These are phyloP conservation scores for Leucoraja ocellata DNA, from an alignment of 2,797 vertebrate genomes.

Conservation along the genomic window DNA sequence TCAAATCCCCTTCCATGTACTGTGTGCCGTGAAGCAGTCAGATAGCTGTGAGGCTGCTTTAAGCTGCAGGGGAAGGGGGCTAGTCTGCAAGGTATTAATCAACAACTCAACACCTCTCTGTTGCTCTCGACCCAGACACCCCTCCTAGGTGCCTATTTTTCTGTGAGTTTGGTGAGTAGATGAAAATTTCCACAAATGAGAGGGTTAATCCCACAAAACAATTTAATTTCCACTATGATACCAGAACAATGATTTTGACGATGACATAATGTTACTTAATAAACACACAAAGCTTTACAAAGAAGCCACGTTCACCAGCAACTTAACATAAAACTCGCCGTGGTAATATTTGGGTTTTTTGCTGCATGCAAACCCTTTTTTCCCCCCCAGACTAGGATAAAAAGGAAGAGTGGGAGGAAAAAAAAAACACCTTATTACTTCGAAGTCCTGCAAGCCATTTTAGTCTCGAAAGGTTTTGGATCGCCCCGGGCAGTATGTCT, in stretches of 20 bases:
- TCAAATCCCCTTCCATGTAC: background rate
- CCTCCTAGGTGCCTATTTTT: background rate
- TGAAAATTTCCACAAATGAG: background rate
- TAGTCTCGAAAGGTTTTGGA: conserved; percentile 99
- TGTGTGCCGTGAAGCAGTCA: background rate
- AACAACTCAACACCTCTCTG: background rate
- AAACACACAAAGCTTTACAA: background rate
- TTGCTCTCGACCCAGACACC: background rate
- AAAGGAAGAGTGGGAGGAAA: conserved; percentile 53
- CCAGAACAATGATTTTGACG: background rate
- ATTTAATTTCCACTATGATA: conserved; percentile 32
- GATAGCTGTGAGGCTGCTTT: background rate
- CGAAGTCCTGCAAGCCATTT: conserved; percentile 99
- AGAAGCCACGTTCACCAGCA: background rate
- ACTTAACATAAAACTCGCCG: background rate
- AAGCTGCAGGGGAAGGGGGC: background rate
- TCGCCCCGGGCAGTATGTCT: conserved; percentile 94
- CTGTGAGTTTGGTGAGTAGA: background rate
- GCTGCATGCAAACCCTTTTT: conserved; percentile 13
- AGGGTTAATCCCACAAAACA: conserved; percentile 5
- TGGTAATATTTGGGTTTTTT: background rate
- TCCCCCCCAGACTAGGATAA: conserved; percentile 97
- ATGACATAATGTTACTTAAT: conserved; percentile 29
- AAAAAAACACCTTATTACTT: conserved; percentile 99
- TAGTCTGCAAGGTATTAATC: conserved; percentile 27